These are phyloP conservation scores for Acrobasis repandana DNA, from an alignment of 2,888 invertebrate genomes.

Conservation along the genomic window DNA sequence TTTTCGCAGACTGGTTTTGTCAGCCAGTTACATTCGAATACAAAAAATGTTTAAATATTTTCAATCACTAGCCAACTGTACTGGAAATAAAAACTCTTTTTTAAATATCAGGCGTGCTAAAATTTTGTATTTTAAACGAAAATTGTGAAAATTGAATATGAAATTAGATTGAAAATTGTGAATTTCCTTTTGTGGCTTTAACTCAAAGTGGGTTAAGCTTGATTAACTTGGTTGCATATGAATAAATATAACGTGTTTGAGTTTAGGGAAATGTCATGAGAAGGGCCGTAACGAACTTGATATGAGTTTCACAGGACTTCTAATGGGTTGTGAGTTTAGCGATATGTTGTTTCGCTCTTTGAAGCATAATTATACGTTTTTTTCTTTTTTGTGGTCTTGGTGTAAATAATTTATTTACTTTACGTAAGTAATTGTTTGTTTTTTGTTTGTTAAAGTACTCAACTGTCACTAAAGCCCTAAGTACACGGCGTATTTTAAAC, in stretches of 20 bases:
- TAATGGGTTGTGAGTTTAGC: neutral
- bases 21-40: conserved; percentile 1
- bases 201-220: conserved; percentile 4
- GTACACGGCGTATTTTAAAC: no score
- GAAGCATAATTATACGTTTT: neutral
- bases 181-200: neutral
- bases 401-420: no score
- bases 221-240: conserved; percentile 13
- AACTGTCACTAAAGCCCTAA: no score
- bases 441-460: no score
- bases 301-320: conserved; percentile 9
- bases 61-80: neutral
- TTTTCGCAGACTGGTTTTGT: conserved; percentile 2
- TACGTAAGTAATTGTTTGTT: no score
- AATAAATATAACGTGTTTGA: neutral
- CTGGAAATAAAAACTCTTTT: neutral
- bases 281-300: conserved; percentile 17
- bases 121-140: neutral
- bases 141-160: neutral
- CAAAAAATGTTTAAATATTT: neutral
- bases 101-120: neutral
- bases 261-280: conserved; percentile 3
- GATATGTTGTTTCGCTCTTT: neutral
- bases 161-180: conserved; percentile 3
- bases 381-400: no score